Conservation (phyloP, 1,140 invertebrate species). For the Bradynema listronoti region DNA sequence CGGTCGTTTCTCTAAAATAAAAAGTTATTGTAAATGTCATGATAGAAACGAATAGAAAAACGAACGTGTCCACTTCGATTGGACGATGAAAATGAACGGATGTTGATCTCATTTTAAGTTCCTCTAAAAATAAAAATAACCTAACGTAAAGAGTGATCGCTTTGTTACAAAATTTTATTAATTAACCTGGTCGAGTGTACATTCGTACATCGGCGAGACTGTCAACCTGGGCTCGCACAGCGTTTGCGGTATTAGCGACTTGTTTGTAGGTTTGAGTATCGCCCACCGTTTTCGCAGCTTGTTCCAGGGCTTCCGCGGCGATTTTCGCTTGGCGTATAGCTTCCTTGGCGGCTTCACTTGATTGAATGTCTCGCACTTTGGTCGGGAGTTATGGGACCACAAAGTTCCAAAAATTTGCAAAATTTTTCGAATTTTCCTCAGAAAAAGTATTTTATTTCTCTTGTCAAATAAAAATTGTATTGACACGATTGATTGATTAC, state of each 20-base stretch:
- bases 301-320: slow-evolving; percentile 76
- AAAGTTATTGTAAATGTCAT: no score
- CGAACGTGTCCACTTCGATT: slow-evolving; percentile 59
- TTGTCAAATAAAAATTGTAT: no score
- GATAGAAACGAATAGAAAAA: no score
- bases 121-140: slow-evolving; percentile 40
- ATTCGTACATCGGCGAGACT: slow-evolving; percentile 62
- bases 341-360: slow-evolving; percentile 67
- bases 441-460: no score
- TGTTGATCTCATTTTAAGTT: slow-evolving; percentile 57
- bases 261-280: slow-evolving; percentile 81
- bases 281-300: slow-evolving; percentile 77
- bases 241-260: slow-evolving; percentile 69
- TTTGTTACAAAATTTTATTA: slow-evolving; percentile 13
- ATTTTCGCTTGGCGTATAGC: slow-evolving; percentile 78
- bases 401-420: no score
- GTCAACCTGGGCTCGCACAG: slow-evolving; percentile 68
- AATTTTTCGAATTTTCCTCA: no score
- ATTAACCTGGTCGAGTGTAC: slow-evolving; percentile 59
- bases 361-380: background rate
- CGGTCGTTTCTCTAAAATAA: slow-evolving; percentile 68
- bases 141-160: background rate
- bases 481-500: no score
- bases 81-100: slow-evolving; percentile 51
- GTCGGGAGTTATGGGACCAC: no score